A percentile compares a stretch with the other conserved stretches of the same genome.
phyloP scores from a whole-genome alignment of 2,797 vertebrate species.

The Toxotes lorentzi region DNA sequence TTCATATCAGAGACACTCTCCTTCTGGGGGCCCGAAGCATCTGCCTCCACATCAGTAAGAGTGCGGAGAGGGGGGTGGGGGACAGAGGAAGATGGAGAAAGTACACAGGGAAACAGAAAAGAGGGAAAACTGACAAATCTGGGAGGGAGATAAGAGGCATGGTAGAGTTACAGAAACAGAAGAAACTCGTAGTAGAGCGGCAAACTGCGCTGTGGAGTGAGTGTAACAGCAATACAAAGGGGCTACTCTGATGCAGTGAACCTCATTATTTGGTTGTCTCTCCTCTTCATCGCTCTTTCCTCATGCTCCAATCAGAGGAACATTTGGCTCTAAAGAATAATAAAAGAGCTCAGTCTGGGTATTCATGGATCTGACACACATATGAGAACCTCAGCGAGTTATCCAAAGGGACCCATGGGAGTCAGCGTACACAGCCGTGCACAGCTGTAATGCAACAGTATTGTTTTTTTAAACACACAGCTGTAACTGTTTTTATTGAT shows the following conservation, averaged over 20 bases:
- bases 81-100: slow-evolving; percentile 46
- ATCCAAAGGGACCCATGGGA: slow-evolving; percentile 60
- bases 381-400: slow-evolving; percentile 45
- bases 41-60: slow-evolving; percentile 80
- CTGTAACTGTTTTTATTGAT: slow-evolving; percentile 39
- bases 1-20: slow-evolving; percentile 82
- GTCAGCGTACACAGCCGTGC: background rate
- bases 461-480: slow-evolving; percentile 34
- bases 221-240: slow-evolving; percentile 45
- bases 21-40: slow-evolving; percentile 82
- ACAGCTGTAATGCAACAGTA: slow-evolving; percentile 54
- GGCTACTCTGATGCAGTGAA: slow-evolving; percentile 48
- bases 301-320: slow-evolving; percentile 78
- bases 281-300: slow-evolving; percentile 57
- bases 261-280: slow-evolving; percentile 65
- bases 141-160: slow-evolving; percentile 53
- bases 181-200: slow-evolving; percentile 43
- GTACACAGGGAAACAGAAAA: slow-evolving; percentile 38
- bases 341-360: slow-evolving; percentile 72
- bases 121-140: slow-evolving; percentile 65
- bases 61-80: slow-evolving; percentile 9
- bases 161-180: slow-evolving; percentile 48
- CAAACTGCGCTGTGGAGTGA: slow-evolving; percentile 37
- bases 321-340: slow-evolving; percentile 81
- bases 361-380: slow-evolving; percentile 69